These are phyloP conservation scores for Lutraria rhynchaena DNA, from an alignment of 1,140 invertebrate species.

Conservation along the genomic window DNA sequence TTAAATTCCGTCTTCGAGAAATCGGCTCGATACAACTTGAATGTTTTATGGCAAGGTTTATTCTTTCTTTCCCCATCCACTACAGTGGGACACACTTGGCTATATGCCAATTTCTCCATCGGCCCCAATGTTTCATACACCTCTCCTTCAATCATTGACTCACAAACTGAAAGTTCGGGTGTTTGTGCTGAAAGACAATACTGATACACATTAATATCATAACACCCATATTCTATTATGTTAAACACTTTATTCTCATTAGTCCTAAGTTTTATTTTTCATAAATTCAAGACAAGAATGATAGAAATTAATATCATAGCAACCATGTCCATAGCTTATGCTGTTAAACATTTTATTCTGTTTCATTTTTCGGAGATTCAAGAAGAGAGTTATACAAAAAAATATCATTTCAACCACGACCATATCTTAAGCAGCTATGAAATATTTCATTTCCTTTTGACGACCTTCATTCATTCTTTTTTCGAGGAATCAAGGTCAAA, in stretches of 20 bases:
- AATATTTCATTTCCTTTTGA: too few relatives aligned
- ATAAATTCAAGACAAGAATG: background rate
- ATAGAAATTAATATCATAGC: background rate
- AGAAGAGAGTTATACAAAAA: too few relatives aligned
- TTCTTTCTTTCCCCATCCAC: background rate
- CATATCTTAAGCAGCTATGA: too few relatives aligned
- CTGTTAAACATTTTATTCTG: too few relatives aligned
- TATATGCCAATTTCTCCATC: conserved; percentile 5
- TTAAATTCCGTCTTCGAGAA: background rate
- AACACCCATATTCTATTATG: background rate
- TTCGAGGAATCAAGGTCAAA: too few relatives aligned
- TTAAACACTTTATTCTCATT: background rate
- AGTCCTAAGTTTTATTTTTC: background rate
- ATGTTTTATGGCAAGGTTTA: conserved; percentile 40
- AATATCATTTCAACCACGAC: too few relatives aligned
- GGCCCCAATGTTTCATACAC: conserved; percentile 1
- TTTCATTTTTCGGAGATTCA: too few relatives aligned
- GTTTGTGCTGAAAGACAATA: background rate
- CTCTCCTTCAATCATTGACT: background rate
- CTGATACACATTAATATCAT: background rate
- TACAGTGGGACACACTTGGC: background rate
- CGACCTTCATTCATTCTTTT: too few relatives aligned
- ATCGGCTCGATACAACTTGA: conserved; percentile 31
- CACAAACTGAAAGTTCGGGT: background rate
- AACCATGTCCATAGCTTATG: background rate